Percentiles rank a stretch among this genome's conserved stretches.
These are phyloP conservation scores for Aphodius granarius DNA, from an alignment of 2,888 invertebrate genomes.

Conservation along the genomic window DNA sequence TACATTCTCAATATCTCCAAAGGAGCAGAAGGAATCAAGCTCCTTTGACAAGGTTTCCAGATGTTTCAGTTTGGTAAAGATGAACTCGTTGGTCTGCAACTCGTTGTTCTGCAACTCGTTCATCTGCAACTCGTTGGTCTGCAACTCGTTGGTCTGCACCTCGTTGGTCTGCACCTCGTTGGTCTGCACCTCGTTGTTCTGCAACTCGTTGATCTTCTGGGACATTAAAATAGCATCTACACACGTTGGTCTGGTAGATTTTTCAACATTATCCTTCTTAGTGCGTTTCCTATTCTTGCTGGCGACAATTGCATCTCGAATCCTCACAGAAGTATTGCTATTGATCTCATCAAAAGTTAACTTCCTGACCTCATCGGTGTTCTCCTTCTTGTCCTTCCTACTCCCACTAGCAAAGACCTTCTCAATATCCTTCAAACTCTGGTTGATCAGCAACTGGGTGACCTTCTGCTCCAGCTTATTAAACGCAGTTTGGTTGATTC, in stretches of 20 bases:
- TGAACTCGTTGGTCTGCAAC: too few relatives aligned
- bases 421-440: constrained; percentile 6
- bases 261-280: neutral
- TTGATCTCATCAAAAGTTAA: constrained; percentile 16
- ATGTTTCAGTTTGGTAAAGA: neutral
- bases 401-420: neutral
- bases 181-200: too few relatives aligned
- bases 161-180: too few relatives aligned
- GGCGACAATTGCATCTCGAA: neutral
- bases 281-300: neutral
- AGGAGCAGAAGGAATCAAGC: neutral
- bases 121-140: too few relatives aligned
- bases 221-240: too few relatives aligned
- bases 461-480: constrained; percentile 23
- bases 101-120: too few relatives aligned
- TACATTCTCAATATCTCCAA: neutral
- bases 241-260: neutral
- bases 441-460: constrained; percentile 19
- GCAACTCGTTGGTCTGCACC: too few relatives aligned
- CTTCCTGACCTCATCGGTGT: neutral
- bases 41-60: neutral
- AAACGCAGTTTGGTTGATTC: constrained; percentile 21
- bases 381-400: neutral
- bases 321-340: constrained; percentile 8
- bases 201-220: too few relatives aligned